Base-by-base conservation (phyloP, 2,113 vertebrate genomes). In the Coryphaenoides rupestris region DNA sequence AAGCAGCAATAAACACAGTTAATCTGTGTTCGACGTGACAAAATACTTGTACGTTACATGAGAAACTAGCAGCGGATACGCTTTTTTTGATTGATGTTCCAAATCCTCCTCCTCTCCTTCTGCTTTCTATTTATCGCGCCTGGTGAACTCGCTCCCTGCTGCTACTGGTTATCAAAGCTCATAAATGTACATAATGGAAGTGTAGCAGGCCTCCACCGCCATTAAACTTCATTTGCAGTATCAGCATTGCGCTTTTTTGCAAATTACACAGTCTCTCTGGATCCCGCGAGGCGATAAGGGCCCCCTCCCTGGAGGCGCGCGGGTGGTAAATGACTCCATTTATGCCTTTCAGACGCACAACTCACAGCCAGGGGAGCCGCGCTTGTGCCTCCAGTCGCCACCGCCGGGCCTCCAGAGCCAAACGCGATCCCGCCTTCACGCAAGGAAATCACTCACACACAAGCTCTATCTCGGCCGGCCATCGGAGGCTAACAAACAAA, bases 211-310 rank as follows among this genome's bases (percentile, higher is more conserved):
- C 83, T 84, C 80, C 76, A 77, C 85, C 62, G 85, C 88, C 83
- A 91, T 91, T 91, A 90, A 86, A 89, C 72, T 75, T 88, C 70
- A 90, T 90, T 90, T 90, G 71, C 83, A 79, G 83, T 88, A 91
- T 90, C 86, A 84, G 84, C 72, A 72, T 76, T 81, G 85, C 85
- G 70, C n/a, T n/a, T 88, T 88, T 87, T 40, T 80, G 79, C 78
- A 84, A 91, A 88, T 88, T 89, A 88, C 84, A 79, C 69, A 82
- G 82, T 82, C 83, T 86, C 84, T 78, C 74, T 88, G 85, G 86
- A 83, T 81, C 71, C 74, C 47, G 64, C 33, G 68, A 70, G 76
- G 73, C 6, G 90, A 92, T 92, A 91, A 90, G 72, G 69, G 33
- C 9, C 46, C 57, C 62, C 72, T 86, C 87, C 72, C 73, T 33